These are phyloP conservation scores for Delphinus delphis DNA, from an alignment of 2,113 vertebrate genomes.

Conservation along the genomic window DNA sequence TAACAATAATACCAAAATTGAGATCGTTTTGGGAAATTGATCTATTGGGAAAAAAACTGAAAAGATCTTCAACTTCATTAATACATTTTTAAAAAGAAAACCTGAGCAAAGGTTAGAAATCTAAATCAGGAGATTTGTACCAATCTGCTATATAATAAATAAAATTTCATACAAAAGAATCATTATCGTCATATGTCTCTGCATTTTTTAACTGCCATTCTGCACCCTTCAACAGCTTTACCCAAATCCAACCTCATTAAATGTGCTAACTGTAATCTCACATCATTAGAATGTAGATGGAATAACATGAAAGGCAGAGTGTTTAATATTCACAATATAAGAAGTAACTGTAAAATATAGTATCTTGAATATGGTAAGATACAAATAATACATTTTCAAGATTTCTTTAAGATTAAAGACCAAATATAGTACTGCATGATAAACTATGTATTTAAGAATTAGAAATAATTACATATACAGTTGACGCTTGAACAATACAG, in stretches of 20 bases:
- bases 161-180: constrained; percentile 35
- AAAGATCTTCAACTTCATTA: constrained; percentile 7
- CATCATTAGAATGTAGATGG: background rate
- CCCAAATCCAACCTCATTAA: constrained; percentile 40
- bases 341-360: background rate
- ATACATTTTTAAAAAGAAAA: background rate
- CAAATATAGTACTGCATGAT: constrained; percentile 3
- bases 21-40: background rate
- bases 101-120: constrained; percentile 29
- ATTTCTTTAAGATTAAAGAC: constrained; percentile 33
- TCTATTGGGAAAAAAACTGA: background rate
- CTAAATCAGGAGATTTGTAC: background rate
- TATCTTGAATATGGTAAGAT: background rate
- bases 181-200: constrained; percentile 10
- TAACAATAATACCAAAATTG: constrained; percentile 33
- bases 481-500: background rate
- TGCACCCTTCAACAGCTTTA: constrained; percentile 22
- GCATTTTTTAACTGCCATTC: background rate
- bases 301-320: constrained; percentile 4
- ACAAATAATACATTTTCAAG: constrained; percentile 37
- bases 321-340: background rate
- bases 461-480: background rate
- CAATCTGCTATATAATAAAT: background rate
- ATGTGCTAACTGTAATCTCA: constrained; percentile 35
- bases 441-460: constrained; percentile 8